A percentile compares a stretch with the other conserved stretches of the same genome.
phyloP scores from a whole-genome alignment of 2,113 vertebrate species.

The Phylloscopus whistleri region DNA sequence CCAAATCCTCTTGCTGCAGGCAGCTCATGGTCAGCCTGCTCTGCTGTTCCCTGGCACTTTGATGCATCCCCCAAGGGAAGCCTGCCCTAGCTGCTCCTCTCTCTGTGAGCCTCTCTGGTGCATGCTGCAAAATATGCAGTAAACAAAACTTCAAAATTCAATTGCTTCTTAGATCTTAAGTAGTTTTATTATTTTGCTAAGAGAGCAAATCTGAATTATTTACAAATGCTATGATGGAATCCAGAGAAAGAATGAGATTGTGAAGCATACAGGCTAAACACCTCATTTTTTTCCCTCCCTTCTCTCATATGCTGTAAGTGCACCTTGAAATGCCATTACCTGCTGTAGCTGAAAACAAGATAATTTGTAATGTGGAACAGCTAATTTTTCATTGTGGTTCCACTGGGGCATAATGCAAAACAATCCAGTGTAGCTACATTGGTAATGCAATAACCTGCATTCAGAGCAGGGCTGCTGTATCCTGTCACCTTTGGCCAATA shows the following conservation, averaged over 20 bases:
- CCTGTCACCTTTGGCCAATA: slow-evolving; percentile 1
- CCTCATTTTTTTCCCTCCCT: not conserved
- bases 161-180: not conserved
- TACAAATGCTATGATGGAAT: not conserved
- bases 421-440: not conserved
- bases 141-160: not conserved
- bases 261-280: not conserved
- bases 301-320: not conserved
- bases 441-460: not conserved
- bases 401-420: slow-evolving; percentile 57
- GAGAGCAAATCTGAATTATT: not conserved
- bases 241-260: not conserved
- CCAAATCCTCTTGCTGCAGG: not conserved
- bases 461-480: slow-evolving; percentile 27
- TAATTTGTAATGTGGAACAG: slow-evolving; percentile 76
- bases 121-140: rapidly evolving
- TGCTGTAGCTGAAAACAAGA: slow-evolving; percentile 59
- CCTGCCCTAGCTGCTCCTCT: not conserved
- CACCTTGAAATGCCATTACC: slow-evolving; percentile 70
- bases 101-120: not conserved
- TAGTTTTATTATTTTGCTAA: not conserved
- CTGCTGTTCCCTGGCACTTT: not conserved
- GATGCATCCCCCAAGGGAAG: rapidly evolving
- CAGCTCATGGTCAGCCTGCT: not conserved
- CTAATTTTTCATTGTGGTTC: slow-evolving; percentile 74